phyloP scores from a whole-genome alignment of 92 coral and sea anemone species.

The Parazoanthus swiftii region DNA sequence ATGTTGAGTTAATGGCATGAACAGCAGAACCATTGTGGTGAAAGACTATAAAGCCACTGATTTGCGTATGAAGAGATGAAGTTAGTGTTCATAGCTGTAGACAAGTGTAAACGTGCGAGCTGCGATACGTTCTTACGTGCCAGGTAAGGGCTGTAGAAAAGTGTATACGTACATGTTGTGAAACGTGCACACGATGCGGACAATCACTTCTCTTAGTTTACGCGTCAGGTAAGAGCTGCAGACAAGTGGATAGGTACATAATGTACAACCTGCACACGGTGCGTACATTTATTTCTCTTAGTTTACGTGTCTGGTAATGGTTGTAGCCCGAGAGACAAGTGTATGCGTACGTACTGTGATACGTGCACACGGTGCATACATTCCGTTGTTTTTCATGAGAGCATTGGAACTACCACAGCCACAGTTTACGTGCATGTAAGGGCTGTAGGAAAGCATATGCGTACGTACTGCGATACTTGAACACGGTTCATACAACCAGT shows the following conservation, averaged over 20 bases:
- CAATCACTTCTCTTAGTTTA: not conserved
- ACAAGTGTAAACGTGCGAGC: not conserved
- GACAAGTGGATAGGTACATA: not conserved
- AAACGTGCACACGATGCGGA: not conserved
- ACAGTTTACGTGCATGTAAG: not conserved
- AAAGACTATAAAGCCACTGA: not conserved
- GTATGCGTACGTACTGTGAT: not conserved
- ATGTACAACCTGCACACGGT: not conserved
- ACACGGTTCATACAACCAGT: not conserved
- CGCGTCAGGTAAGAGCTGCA: not conserved
- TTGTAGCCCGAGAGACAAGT: not conserved
- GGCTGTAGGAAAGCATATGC: not conserved
- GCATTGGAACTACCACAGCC: not conserved
- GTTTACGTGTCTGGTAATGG: not conserved
- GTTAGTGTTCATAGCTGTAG: too few relatives aligned
- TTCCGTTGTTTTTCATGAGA: not conserved
- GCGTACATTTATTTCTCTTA: not conserved
- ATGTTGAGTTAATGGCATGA: not conserved
- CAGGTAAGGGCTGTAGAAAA: not conserved
- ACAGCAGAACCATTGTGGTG: not conserved
- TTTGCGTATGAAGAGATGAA: not conserved
- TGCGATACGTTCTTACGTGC: not conserved
- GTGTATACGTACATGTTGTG: not conserved
- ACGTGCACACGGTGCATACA: not conserved
- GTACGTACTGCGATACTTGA: not conserved